Conservation (phyloP, 2,113 vertebrate genomes). For the Zosterops pallidus region DNA sequence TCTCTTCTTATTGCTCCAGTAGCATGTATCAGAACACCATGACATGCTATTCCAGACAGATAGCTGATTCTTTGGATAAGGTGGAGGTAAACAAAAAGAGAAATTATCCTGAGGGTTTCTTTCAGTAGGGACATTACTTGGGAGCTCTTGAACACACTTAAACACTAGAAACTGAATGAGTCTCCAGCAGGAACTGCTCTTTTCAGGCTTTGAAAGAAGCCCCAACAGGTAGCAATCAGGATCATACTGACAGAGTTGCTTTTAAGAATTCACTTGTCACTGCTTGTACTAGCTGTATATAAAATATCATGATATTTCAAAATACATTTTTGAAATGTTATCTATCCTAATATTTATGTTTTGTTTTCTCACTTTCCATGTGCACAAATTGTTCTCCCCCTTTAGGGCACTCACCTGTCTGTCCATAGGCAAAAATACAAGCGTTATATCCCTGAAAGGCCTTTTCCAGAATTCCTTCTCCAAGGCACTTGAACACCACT, state of each 20-base stretch:
- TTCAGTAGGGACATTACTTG: neutral
- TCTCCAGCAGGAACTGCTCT: neutral
- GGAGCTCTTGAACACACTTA: neutral
- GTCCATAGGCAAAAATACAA: constrained; percentile 99
- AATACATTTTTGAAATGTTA: neutral
- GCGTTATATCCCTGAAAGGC: constrained; percentile 99
- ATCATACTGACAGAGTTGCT: neutral
- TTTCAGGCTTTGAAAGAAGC: neutral
- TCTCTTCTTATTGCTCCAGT: neutral
- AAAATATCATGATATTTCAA: neutral
- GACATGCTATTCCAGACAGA: neutral
- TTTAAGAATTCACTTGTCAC: neutral
- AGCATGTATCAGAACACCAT: neutral
- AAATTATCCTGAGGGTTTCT: neutral
- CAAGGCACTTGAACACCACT: constrained; percentile 98
- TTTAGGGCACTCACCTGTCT: constrained; percentile 84
- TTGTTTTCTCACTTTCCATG: neutral
- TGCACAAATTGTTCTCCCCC: neutral
- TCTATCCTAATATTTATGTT: neutral
- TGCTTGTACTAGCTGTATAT: neutral
- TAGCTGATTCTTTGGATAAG: neutral
- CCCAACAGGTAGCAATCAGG: neutral
- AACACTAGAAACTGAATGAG: neutral
- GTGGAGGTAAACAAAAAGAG: neutral
- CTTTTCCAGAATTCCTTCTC: constrained; percentile 98